Base-by-base conservation (phyloP, 2,797 vertebrate genomes). In the Danio aesculapii region DNA sequence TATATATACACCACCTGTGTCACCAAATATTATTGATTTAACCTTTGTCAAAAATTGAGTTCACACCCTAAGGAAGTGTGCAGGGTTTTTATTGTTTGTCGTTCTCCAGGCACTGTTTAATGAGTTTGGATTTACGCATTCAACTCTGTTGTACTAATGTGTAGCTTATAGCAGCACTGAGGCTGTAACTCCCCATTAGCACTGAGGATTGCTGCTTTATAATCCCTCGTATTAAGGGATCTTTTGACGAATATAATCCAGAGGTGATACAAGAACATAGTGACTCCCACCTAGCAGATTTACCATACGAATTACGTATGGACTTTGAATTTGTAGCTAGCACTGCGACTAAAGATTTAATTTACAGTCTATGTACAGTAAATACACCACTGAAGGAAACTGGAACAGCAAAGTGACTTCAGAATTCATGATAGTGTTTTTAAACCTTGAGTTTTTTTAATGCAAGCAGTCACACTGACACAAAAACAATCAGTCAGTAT, bases 221-320 rank as follows among this genome's bases (percentile, higher is more conserved):
- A 82, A 78, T 84, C 83, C 47, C 30, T 73, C 30, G 82, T 49
- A 84, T 84, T 75, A 79, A 82, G 58, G 70, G 50, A 69, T 75
- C 53, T 21, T 59, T 59, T 75, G 71, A 79, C 58, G 72, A 59
- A 75, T 79, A 46, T 79, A 79, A 84, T 82, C 79, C 75, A 53
- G 21, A 50, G 9, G 10, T 79, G 77, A 82, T 84, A 63, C 75
- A 67, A 13, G 39, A 73, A 44, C 17, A n/a, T 63, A 70, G 72
- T 79, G 41, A 62, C 39, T 72, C 10, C 9, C 39, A 64, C 19
- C 53, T 59, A 50, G 67, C 49, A 30, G 57, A 62, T 71, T 63
- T 59, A 44, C 39, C 30, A 43, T 21, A 71, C 1, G 2, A 79
- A 53, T 21, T 8, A 9, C 7, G 19, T 55, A 30, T 76, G 43